Conservation (phyloP, 2,888 invertebrate genomes). For the Phorcus lineatus region DNA sequence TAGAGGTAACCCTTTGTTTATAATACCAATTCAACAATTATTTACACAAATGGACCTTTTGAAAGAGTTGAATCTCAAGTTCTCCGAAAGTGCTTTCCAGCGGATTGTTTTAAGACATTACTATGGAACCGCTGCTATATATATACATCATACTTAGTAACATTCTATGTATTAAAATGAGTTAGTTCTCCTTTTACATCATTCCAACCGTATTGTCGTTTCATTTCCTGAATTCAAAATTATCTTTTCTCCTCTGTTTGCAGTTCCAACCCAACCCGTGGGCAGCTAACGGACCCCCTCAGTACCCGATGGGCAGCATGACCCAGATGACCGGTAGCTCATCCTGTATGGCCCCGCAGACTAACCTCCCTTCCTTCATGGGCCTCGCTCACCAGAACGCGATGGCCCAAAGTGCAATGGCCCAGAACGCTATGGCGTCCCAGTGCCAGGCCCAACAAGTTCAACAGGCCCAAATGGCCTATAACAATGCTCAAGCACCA, state of each 20-base stretch:
- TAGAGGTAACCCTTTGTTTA: too few relatives aligned
- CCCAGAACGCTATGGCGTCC: slow-evolving; percentile 20
- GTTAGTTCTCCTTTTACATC: too few relatives aligned
- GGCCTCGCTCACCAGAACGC: slow-evolving; percentile 60
- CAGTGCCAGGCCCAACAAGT: background rate
- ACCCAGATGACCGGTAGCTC: slow-evolving; percentile 36
- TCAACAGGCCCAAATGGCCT: slow-evolving; percentile 4
- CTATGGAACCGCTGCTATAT: too few relatives aligned
- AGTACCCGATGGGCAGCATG: slow-evolving; percentile 49
- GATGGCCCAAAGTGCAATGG: slow-evolving; percentile 30
- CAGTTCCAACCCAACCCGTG: slow-evolving; percentile 61
- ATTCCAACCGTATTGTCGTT: too few relatives aligned
- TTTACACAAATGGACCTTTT: too few relatives aligned
- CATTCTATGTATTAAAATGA: too few relatives aligned
- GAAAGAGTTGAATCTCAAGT: too few relatives aligned
- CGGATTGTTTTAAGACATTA: too few relatives aligned
- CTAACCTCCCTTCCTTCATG: slow-evolving; percentile 69
- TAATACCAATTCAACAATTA: too few relatives aligned
- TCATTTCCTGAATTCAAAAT: too few relatives aligned
- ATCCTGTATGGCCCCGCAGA: slow-evolving; percentile 67
- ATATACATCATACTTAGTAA: too few relatives aligned
- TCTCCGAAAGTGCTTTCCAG: too few relatives aligned
- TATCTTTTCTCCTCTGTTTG: slow-evolving; percentile 16
- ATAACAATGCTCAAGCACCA: slow-evolving; percentile 17
- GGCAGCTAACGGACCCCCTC: slow-evolving; percentile 53